Percentiles rank a stretch among this genome's conserved stretches.
Conservation (phyloP, 2,113 vertebrate species). For the Myxocyprinus asiaticus region DNA sequence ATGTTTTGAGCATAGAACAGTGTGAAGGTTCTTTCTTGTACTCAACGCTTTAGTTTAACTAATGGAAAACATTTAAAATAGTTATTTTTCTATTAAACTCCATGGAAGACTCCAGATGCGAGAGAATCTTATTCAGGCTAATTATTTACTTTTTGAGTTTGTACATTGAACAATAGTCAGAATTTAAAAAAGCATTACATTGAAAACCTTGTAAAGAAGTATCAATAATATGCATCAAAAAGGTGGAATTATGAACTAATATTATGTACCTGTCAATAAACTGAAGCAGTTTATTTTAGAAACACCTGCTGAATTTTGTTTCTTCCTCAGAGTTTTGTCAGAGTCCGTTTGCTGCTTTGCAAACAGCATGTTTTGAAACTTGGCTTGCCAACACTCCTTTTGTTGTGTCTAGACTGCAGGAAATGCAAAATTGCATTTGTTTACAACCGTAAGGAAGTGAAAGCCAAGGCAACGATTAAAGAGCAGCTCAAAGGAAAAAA, state of each 20-base stretch:
- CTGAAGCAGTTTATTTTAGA: neutral
- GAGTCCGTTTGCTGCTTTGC: slow-evolving; percentile 33
- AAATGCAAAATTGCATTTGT: slow-evolving; percentile 72
- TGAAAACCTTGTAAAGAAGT: no score
- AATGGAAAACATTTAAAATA: neutral
- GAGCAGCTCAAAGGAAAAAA: slow-evolving; percentile 51
- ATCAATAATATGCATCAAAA: no score
- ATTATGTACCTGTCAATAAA: neutral
- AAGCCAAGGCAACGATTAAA: slow-evolving; percentile 57
- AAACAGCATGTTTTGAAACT: slow-evolving; percentile 51
- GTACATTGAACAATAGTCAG: no score
- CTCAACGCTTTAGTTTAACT: slow-evolving; percentile 1
- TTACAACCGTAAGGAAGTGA: slow-evolving; percentile 65
- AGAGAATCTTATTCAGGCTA: neutral
- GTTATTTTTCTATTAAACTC: neutral
- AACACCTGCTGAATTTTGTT: neutral
- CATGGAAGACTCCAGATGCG: no score
- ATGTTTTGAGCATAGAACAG: neutral
- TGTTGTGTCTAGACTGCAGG: slow-evolving; percentile 74
- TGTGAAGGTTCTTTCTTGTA: slow-evolving; percentile 7
- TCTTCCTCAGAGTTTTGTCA: neutral
- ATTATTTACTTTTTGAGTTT: neutral
- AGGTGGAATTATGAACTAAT: no score
- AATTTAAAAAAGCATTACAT: no score
- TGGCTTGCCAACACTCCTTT: slow-evolving; percentile 41